These are phyloP conservation scores for Papilio machaon DNA, from an alignment of 1,140 invertebrate species.

Conservation along the genomic window DNA sequence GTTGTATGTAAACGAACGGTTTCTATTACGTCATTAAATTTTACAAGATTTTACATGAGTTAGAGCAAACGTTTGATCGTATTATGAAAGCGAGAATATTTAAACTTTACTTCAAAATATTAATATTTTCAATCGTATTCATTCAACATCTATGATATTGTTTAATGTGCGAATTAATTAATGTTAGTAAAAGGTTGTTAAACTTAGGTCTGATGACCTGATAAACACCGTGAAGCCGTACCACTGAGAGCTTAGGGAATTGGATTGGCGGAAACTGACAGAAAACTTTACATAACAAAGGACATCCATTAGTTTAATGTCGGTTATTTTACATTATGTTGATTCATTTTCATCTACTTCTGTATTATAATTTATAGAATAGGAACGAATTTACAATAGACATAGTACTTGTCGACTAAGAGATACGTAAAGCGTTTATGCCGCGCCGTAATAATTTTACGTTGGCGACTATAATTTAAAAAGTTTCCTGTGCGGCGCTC, in stretches of 20 bases:
- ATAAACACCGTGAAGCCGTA: neutral
- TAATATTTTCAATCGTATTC: too few species aligned
- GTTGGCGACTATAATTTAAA: constrained; percentile 33
- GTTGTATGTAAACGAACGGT: neutral
- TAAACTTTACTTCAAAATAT: too few species aligned
- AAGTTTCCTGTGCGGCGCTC: constrained; percentile 29
- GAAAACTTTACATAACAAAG: neutral
- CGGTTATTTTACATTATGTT: neutral
- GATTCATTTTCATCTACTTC: neutral
- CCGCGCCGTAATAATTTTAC: constrained; percentile 21
- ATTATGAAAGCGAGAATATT: too few species aligned
- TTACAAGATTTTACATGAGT: neutral
- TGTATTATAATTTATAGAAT: neutral
- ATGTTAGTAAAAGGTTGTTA: neutral
- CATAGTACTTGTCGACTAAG: neutral
- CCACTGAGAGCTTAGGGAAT: constrained; percentile 1
- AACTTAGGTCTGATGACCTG: neutral
- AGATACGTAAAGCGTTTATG: constrained; percentile 14
- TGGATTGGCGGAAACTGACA: neutral
- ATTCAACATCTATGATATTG: too few species aligned
- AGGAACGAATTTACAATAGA: neutral
- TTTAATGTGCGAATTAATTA: neutral
- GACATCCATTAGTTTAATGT: neutral
- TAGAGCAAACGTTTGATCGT: too few species aligned
- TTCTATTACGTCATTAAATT: neutral